Conservation (phyloP, 2,113 vertebrate genomes). For the Microcebus griseorufus region DNA sequence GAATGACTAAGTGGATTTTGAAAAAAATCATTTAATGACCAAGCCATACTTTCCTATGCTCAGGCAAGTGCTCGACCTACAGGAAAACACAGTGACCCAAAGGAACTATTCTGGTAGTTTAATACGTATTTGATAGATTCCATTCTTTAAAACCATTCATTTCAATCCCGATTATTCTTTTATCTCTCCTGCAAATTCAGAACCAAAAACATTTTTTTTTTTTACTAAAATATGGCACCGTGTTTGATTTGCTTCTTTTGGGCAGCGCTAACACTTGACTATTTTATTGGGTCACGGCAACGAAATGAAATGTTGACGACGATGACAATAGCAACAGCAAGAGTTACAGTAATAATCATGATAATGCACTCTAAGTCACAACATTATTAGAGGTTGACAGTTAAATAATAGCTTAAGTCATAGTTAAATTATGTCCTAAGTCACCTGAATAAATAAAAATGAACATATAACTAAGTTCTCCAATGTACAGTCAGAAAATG, state of each 20-base stretch:
- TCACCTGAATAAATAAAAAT: not conserved
- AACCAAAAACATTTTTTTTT: not conserved
- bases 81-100: not conserved
- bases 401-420: slow-evolving; percentile 13
- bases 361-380: not conserved
- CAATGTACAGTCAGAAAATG: not conserved
- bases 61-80: not conserved
- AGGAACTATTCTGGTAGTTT: not conserved
- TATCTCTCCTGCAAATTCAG: not conserved
- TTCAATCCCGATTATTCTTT: not conserved
- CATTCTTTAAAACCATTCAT: not conserved
- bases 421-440: not conserved
- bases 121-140: not conserved
- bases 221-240: not conserved
- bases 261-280: not conserved
- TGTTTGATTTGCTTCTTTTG: not conserved
- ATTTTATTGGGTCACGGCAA: not conserved
- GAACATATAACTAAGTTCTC: not conserved
- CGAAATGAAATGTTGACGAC: not conserved
- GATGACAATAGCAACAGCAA: not conserved
- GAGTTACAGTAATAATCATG: not conserved
- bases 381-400: not conserved
- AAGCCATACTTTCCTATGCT: not conserved
- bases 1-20: not conserved
- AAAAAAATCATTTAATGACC: not conserved